A percentile compares a stretch with the other conserved stretches of the same genome.
Evolutionary conservation across 2,797 vertebrate genomes (phyloP).

Genomic region (Lagodon rhomboides): DNA sequence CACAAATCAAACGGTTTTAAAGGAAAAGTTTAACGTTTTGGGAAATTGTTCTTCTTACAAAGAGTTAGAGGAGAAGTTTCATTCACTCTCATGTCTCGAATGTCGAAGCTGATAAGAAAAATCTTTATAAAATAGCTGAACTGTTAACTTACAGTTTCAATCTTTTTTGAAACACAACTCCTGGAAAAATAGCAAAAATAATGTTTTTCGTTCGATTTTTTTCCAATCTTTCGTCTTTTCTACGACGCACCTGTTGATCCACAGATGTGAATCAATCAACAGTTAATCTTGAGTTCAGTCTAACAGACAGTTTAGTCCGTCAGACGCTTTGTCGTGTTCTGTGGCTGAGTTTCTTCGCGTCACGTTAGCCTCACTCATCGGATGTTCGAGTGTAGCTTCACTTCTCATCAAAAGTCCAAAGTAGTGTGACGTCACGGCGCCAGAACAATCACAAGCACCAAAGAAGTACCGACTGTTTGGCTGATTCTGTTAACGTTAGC

Average conservation of each 20-base stretch:
- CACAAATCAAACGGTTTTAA: conserved; percentile 12
- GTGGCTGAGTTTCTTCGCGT: neutral
- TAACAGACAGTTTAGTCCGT: neutral
- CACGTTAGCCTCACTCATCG: neutral
- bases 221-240: no score
- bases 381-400: no score
- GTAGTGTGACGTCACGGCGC: no score
- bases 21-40: conserved; percentile 18
- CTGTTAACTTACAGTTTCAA: no score
- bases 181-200: no score
- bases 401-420: neutral
- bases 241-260: no score
- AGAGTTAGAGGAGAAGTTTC: neutral
- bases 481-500: neutral
- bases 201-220: no score
- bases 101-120: neutral
- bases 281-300: neutral
- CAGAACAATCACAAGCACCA: neutral
- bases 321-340: neutral
- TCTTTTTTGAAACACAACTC: no score
- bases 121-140: no score
- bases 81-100: neutral
- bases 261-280: neutral
- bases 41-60: neutral
- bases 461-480: neutral